Conservation (phyloP, 2,113 vertebrate genomes). For the Phrynocephalus versicolor region DNA sequence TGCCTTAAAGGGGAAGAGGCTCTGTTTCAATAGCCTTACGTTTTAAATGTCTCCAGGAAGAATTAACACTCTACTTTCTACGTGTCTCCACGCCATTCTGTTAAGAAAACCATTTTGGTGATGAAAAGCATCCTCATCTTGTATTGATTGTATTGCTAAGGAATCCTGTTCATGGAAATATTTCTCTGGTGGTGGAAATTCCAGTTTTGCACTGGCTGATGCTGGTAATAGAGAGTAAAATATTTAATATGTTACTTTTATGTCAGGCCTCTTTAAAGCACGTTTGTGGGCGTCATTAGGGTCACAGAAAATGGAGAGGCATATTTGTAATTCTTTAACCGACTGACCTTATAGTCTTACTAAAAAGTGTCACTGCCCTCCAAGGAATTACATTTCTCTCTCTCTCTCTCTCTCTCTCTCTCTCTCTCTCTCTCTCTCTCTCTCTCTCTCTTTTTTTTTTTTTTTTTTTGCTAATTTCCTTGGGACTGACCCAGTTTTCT, state of each 20-base stretch:
- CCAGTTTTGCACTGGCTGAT: not conserved
- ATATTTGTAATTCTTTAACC: slow-evolving; percentile 11
- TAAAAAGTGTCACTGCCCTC: not conserved
- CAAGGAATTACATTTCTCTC: not conserved
- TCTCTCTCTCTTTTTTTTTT: no score
- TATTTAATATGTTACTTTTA: not conserved
- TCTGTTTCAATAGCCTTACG: not conserved
- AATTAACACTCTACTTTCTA: not conserved
- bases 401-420: no score
- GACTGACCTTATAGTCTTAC: not conserved
- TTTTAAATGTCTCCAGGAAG: not conserved
- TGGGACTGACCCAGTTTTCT: not conserved
- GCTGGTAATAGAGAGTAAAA: not conserved
- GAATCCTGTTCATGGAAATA: not conserved
- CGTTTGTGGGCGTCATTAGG: fast-evolving
- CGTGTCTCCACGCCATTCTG: slow-evolving; percentile 23
- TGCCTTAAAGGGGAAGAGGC: not conserved
- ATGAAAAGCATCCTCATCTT: not conserved
- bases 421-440: no score
- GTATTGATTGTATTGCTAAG: not conserved
- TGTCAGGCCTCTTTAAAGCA: not conserved
- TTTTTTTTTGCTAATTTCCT: slow-evolving; percentile 30
- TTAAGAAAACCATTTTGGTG: not conserved
- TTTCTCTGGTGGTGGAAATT: not conserved
- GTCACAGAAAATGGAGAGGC: not conserved